Percentiles rank a stretch among this genome's conserved stretches.
Evolutionary conservation across 2,113 vertebrate species (phyloP).

Genomic region (Muntiacus muntjak): DNA sequence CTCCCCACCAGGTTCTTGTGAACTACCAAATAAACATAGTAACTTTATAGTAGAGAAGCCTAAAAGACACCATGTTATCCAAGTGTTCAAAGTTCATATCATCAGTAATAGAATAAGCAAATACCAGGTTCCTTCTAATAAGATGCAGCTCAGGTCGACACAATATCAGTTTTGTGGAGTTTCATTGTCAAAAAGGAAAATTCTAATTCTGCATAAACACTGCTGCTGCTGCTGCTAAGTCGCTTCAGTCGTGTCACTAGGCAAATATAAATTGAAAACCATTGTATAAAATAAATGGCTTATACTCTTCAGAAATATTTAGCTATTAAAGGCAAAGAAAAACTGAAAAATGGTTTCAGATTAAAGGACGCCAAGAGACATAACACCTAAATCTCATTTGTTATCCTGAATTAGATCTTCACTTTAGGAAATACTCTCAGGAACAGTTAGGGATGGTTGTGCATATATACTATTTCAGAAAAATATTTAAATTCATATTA

Average conservation of each 20-base stretch:
- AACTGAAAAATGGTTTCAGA: not conserved
- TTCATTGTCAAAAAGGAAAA: not conserved
- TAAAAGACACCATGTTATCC: not conserved
- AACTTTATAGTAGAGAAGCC: not conserved
- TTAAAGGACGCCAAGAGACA: not conserved
- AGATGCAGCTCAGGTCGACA: not conserved
- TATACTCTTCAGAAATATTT: not conserved
- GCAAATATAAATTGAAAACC: not conserved
- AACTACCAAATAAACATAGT: not conserved
- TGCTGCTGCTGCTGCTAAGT: no score
- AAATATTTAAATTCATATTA: not conserved
- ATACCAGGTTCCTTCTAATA: not conserved
- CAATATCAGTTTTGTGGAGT: not conserved
- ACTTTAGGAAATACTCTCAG: not conserved
- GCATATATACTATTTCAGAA: not conserved
- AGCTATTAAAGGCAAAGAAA: not conserved
- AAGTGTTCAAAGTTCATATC: not conserved
- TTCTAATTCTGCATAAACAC: not conserved
- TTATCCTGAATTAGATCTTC: not conserved
- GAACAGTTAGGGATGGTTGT: not conserved
- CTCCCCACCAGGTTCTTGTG: not conserved
- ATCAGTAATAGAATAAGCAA: not conserved
- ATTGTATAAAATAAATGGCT: not conserved
- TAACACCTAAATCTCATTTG: not conserved
- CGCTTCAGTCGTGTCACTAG: not conserved